phyloP scores from a whole-genome alignment of 1,140 invertebrate genomes.

The Sycobia sp. region DNA sequence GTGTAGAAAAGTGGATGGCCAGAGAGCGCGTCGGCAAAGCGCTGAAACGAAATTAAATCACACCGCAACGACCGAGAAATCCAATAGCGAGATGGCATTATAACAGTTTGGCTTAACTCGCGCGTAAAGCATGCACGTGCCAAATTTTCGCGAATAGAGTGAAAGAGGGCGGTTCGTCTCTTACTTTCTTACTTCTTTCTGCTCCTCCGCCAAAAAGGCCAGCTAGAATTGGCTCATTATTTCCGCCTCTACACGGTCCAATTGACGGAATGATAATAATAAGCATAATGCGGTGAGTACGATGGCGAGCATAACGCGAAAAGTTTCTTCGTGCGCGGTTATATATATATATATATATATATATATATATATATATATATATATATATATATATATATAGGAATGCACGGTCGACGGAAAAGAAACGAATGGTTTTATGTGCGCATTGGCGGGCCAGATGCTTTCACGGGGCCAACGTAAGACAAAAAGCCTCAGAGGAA shows the following conservation, averaged over 20 bases:
- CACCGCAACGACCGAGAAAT: slow-evolving; percentile 26
- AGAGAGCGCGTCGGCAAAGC: too few relatives aligned
- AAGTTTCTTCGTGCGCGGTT: slow-evolving; percentile 20
- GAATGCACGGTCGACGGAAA: too few relatives aligned
- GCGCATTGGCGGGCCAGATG: background rate
- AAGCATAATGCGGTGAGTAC: slow-evolving; percentile 8
- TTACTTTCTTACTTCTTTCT: too few relatives aligned
- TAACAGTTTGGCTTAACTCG: slow-evolving; percentile 34
- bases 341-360: too few relatives aligned
- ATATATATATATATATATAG: too few relatives aligned
- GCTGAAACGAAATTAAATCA: slow-evolving; percentile 32
- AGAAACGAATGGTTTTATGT: slow-evolving; percentile 26
- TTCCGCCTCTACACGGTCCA: background rate
- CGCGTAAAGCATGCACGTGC: slow-evolving; percentile 32
- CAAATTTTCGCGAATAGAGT: slow-evolving; percentile 11
- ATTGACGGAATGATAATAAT: background rate
- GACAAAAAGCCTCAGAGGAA: background rate
- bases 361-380: too few relatives aligned
- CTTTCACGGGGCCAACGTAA: background rate
- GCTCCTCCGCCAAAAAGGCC: too few relatives aligned
- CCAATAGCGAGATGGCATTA: slow-evolving; percentile 25
- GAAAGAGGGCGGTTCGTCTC: too few relatives aligned
- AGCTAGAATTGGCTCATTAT: too few relatives aligned
- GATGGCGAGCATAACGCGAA: slow-evolving; percentile 4
- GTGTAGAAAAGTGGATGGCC: too few relatives aligned